phyloP scores from a whole-genome alignment of 1,140 invertebrate genomes.

The Apis laboriosa region DNA sequence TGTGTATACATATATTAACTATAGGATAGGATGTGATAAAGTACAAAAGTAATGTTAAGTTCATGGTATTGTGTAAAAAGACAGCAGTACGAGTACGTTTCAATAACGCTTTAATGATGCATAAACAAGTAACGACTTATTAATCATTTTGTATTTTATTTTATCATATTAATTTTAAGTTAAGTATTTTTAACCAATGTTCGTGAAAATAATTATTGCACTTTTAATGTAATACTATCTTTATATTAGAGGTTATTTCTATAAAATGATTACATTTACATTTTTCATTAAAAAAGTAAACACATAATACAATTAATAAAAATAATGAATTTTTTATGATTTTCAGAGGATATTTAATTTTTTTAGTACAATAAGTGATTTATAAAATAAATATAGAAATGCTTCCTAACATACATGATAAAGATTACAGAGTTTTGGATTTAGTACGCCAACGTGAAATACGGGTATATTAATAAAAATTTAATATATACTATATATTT shows the following conservation, averaged over 20 bases:
- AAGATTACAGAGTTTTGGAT: conserved; percentile 66
- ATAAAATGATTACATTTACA: neutral
- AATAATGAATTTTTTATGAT: conserved; percentile 14
- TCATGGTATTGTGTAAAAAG: neutral
- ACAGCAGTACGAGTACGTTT: neutral
- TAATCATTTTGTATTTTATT: neutral
- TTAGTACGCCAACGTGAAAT: conserved; percentile 74
- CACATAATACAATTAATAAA: neutral
- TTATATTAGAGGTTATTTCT: neutral
- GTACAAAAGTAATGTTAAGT: conserved; percentile 9
- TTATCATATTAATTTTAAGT: conserved; percentile 4
- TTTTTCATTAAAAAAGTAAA: neutral
- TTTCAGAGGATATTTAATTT: conserved; percentile 38
- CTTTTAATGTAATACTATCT: neutral
- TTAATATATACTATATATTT: neutral
- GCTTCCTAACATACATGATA: conserved; percentile 67
- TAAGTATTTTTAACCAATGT: neutral
- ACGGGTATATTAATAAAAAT: conserved; percentile 59
- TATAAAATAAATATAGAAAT: conserved; percentile 66
- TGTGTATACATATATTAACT: neutral
- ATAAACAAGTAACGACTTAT: neutral
- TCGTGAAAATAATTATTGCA: neutral
- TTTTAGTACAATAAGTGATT: conserved; percentile 13
- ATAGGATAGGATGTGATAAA: conserved; percentile 11
- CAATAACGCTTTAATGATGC: neutral